Evolutionary conservation across 2,113 vertebrate genomes (phyloP).

Genomic region (Isurus oxyrinchus): DNA sequence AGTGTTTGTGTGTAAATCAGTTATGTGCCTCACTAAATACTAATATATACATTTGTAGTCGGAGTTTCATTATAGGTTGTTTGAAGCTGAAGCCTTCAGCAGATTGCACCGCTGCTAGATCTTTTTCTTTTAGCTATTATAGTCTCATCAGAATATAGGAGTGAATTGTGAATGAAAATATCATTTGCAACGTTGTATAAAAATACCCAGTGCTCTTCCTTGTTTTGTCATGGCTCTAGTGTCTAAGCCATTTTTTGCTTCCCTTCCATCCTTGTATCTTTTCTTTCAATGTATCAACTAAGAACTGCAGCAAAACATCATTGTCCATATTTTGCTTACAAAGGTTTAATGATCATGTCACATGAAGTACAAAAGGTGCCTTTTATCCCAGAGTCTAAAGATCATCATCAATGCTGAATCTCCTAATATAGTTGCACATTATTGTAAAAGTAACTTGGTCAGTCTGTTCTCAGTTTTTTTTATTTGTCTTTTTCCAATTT

Average conservation of each 20-base stretch:
- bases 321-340: constrained; percentile 1
- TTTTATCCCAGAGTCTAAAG: neutral
- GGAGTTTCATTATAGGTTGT: neutral
- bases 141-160: neutral
- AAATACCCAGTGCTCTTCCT: neutral
- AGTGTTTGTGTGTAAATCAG: neutral
- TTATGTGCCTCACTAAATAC: neutral
- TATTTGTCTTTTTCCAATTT: neutral
- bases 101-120: neutral
- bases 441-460: neutral
- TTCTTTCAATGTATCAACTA: neutral
- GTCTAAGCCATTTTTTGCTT: neutral
- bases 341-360: neutral
- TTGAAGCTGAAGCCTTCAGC: neutral
- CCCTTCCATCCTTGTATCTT: neutral
- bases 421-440: neutral
- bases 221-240: neutral
- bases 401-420: neutral
- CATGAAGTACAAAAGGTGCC: neutral
- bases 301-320: constrained; percentile 6
- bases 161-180: neutral
- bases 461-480: neutral
- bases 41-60: neutral
- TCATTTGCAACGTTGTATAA: neutral
- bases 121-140: neutral